Conservation (phyloP, 2,888 invertebrate species). For the Eupithecia inturbata region DNA sequence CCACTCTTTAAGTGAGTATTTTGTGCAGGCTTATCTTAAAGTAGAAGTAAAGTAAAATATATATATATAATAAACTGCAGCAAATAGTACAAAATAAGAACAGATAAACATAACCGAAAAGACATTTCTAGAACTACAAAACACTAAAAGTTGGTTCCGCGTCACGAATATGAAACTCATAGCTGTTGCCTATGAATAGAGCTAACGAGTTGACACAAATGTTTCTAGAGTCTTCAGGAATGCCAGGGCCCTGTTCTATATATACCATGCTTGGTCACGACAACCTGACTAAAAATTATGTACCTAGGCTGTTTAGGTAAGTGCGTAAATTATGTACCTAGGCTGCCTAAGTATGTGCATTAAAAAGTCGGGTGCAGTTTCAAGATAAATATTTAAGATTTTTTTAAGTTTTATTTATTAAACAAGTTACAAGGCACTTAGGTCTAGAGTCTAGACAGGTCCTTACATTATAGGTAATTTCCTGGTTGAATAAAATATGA, state of each 20-base stretch:
- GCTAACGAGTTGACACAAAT: conserved; percentile 1
- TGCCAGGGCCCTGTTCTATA: neutral
- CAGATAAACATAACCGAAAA: no score
- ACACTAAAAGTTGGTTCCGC: neutral
- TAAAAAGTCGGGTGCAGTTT: neutral
- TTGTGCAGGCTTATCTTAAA: no score
- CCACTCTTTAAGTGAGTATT: neutral
- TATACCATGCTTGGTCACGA: neutral
- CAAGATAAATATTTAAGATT: no score
- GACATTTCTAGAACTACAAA: no score
- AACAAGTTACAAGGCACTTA: no score
- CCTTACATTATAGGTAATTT: no score
- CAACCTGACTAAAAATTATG: neutral
- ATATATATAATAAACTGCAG: no score
- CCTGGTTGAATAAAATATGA: no score
- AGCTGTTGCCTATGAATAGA: neutral
- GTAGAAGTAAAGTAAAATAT: no score
- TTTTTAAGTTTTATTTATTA: no score
- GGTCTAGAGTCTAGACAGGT: no score
- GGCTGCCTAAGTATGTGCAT: neutral
- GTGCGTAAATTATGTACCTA: neutral
- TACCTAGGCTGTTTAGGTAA: neutral
- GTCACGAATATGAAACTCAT: neutral
- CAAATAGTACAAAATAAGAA: no score
- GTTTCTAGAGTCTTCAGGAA: neutral